Base-by-base conservation (phyloP, 2,113 vertebrate genomes). In the Serilophus lunatus region DNA sequence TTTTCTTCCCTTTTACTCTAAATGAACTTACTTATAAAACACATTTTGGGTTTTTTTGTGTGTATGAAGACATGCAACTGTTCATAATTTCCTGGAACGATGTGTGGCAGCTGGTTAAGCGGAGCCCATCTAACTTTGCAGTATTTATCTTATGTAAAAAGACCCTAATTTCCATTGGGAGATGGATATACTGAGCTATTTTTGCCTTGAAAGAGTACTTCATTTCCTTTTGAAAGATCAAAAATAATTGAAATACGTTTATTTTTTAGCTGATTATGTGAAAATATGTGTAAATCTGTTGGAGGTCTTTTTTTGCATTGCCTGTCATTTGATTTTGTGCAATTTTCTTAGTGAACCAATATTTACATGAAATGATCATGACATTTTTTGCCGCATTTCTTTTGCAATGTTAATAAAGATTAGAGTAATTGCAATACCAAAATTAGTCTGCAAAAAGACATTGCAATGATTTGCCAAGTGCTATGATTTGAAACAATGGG, bases 11-110 rank as follows among this genome's bases (percentile, higher is more conserved):
- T 79, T 64, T 85, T 69, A 49, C 14, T 51, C 13, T 68, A 81
- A 78, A 91, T 80, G 2, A 69, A 74, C 23, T 45, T 12, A 77
- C 28, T 38, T 81, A 23, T 50, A 61, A 89, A 95, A 49, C 20
- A 57, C 0, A 0, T 18, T n/a, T n/a, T n/a, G n/a, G n/a, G n/a
- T 45, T 13, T 76, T 3, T 61, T 57, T 74, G 65, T 7, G 0
- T 59, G 38, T 54, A n/a, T 35, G 75, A 86, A 90, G 47, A 63
- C 36, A 66, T 36, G 31, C 8, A 87, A 45, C 5, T 42, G 11
- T 65, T 84, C 59, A 45, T 31, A 82, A 82, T 77, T 63, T 90
- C 45, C 44, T 86, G 35, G 17, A 87, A 76, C 2, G 44, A 14
- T 33, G 7, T 28, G 3, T 66, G 31, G 3, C 18, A 85, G 8